Evolutionary conservation across 2,797 vertebrate genomes (phyloP), one percentile per base, ranked within the genome.

Genomic region (Phrynocephalus guinanensis): DNA sequence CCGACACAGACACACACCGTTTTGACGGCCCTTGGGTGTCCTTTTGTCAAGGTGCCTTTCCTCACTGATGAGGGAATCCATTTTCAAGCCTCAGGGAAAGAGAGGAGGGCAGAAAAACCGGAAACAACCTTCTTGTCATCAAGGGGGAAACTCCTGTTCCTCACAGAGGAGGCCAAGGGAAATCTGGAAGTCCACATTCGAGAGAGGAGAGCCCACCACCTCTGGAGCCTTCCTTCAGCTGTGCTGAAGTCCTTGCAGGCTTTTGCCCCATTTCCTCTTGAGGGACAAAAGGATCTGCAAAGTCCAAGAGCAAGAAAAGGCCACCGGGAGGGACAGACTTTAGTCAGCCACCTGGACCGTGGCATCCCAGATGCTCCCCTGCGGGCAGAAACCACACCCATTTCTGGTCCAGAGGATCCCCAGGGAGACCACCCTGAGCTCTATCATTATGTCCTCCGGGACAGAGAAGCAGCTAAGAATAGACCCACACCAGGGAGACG

Each of bases 181-280:
- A 10, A 85, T 82, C 87, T 95, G 30, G 94, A 95, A 15, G 30
- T 79, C 52, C 93, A 94, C 83, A 63, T 95, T 0, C 92, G 87
- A 87, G 93, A 89, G 63, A 91, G 88, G 90, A 85, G 86, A 76
- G 90, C 94, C 78, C 93, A 93, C 71, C 95, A 94, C 71, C 87
- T 48, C 2, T 95, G 94, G 95, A 93, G 94, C 1, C 90, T 94
- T 56, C 95, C 94, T 1, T 87, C 84, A 8, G 81, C 84, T 5
- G 91, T 95, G 24, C 91, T 90, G 22, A 82, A 92, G 30, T 95
- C 94, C 2, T 0, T 79, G 22, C 13, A 7, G 15, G 20, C 38
- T 1, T 88, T 88, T 79, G 82, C 87, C 9, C 85, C 85, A 7
- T 1, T 52, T 13, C 52, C 75, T 13, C 24, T 18, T 6, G 72